phyloP scores from a whole-genome alignment of 2,888 invertebrate species.

The Drosophila anomalata region DNA sequence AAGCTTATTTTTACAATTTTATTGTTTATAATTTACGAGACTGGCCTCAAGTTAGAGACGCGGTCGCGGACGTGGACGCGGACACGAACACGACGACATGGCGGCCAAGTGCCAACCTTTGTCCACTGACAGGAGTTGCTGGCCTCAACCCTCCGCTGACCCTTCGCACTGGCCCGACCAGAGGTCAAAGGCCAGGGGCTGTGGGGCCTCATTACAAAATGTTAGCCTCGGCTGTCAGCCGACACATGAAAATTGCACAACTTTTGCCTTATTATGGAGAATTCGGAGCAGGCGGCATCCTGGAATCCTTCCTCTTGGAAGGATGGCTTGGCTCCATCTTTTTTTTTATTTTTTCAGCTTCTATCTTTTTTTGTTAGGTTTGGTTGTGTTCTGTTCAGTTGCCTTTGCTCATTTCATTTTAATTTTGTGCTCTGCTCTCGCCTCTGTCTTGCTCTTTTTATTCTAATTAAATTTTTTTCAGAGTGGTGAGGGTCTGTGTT shows the following conservation, averaged over 20 bases:
- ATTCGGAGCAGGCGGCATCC: conserved; percentile 33
- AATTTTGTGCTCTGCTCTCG: conserved; percentile 66
- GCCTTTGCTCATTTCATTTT: conserved; percentile 54
- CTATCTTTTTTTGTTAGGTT: conserved; percentile 4
- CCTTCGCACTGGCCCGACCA: not conserved
- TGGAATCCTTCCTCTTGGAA: conserved; percentile 46
- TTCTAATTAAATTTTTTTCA: conserved; percentile 78
- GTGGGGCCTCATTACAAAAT: conserved; percentile 65
- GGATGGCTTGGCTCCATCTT: conserved; percentile 18
- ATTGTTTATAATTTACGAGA: conserved; percentile 72
- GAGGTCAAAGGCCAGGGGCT: conserved; percentile 35
- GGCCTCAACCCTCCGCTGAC: not conserved
- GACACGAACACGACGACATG: conserved; percentile 30
- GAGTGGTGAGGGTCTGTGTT: conserved; percentile 2
- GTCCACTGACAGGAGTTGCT: conserved; percentile 34
- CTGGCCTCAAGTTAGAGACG: conserved; percentile 46
- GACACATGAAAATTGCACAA: conserved; percentile 80
- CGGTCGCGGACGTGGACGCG: conserved; percentile 37
- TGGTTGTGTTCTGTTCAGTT: conserved; percentile 14
- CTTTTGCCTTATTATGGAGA: conserved; percentile 75
- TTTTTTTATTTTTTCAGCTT: conserved; percentile 9
- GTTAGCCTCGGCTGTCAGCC: conserved; percentile 71
- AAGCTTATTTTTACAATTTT: conserved; percentile 58
- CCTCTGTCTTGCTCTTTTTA: conserved; percentile 58
- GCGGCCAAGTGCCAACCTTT: conserved; percentile 51